Evolutionary conservation across 2,113 vertebrate genomes (phyloP).

Genomic region (Eretmodus cyanostictus): DNA sequence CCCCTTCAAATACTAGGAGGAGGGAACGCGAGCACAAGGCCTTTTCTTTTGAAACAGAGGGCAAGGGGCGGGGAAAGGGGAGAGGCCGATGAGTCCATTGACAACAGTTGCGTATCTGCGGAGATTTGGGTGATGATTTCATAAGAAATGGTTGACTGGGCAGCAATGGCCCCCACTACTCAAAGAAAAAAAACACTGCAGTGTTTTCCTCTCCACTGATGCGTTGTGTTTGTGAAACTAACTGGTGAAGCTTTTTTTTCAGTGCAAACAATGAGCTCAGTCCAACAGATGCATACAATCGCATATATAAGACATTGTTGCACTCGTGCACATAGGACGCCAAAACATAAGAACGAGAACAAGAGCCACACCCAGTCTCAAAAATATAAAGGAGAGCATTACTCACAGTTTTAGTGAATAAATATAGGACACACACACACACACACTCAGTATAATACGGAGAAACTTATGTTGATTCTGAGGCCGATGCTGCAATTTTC

Average conservation of each 20-base stretch:
- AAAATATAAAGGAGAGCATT: neutral
- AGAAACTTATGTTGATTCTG: neutral
- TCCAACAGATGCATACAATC: neutral
- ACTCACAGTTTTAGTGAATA: neutral
- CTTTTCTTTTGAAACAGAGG: conserved; percentile 46
- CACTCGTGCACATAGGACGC: neutral
- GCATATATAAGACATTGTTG: neutral
- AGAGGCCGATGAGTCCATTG: conserved; percentile 30
- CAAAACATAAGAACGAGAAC: neutral
- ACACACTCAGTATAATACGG: neutral
- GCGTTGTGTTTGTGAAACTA: conserved; percentile 19
- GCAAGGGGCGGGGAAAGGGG: neutral
- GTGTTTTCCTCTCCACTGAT: neutral
- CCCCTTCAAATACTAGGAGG: conserved; percentile 32
- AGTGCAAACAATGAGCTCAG: neutral
- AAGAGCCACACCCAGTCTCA: neutral
- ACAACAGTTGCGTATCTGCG: conserved; percentile 60
- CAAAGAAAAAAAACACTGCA: neutral
- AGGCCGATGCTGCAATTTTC: neutral
- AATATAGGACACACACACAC: neutral
- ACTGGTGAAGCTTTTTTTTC: conserved; percentile 7
- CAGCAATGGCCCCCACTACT: conserved; percentile 17
- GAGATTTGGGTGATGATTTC: conserved; percentile 69
- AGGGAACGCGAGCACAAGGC: conserved; percentile 11
- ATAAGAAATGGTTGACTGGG: conserved; percentile 62